These are phyloP conservation scores for Macaca nemestrina DNA, from an alignment of 2,113 vertebrate species.

Conservation along the genomic window DNA sequence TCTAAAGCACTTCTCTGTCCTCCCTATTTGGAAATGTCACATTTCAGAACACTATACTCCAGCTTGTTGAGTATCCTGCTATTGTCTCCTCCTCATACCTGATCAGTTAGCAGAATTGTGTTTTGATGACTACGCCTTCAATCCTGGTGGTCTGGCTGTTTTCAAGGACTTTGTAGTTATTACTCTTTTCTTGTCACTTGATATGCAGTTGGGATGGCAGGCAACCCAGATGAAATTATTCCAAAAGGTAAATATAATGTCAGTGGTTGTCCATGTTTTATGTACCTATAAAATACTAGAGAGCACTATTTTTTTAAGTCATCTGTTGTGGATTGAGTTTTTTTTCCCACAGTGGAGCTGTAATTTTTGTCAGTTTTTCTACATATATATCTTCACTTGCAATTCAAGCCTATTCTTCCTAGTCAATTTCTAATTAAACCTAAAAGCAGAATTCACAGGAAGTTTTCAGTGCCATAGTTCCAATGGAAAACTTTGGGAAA, in stretches of 20 bases:
- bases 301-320: neutral
- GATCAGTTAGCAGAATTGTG: neutral
- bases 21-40: neutral
- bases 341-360: neutral
- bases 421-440: neutral
- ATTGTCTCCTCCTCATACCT: neutral
- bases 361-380: neutral
- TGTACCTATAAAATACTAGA: neutral
- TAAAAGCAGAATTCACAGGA: neutral
- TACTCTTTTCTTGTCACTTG: conserved; percentile 36
- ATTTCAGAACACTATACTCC: neutral
- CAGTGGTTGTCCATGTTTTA: neutral
- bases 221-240: neutral
- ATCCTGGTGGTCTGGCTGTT: neutral
- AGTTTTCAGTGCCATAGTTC: neutral
- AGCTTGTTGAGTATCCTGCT: neutral
- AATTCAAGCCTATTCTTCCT: neutral
- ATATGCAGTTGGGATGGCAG: neutral
- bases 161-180: conserved; percentile 18
- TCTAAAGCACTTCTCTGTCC: neutral
- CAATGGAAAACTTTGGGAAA: neutral
- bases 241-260: neutral
- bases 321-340: neutral
- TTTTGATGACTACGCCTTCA: conserved; percentile 2
- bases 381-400: neutral